Evolutionary conservation across 2,888 invertebrate genomes (phyloP), one percentile per base, ranked within the genome.

Genomic region (Leucophora obtusa): DNA sequence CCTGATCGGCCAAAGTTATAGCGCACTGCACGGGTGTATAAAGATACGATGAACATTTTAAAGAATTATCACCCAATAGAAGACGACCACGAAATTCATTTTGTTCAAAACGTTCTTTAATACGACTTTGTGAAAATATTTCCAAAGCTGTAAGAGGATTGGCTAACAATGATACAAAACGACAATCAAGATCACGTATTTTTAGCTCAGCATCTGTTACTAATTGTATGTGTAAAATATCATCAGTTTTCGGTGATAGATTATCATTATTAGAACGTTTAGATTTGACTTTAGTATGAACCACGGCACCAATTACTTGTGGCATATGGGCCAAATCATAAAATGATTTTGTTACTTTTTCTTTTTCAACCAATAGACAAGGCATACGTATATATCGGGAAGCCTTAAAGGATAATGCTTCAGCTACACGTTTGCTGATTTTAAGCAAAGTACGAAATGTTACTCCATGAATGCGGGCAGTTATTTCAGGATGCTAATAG

Each of bases 351-450:
- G 86, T 86, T 24, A 87, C 87, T 51, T 83, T 80, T 51, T 88
- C 88, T 56, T 88, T 88, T 62, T 88, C 87, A 0, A 87, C 84
- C 2, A 88, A 81, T 0, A 89, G 86, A n/a, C 87, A 87, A 0
- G 89, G 87, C 87, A 88, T 88, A 38, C 87, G 82, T 28, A 88
- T 88, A 63, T 88, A 88, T 0, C 87, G 84, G 0, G 87, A 88
- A 0, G 89, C 87, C 33, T 88, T 88, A 4, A 87, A 85, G 0
- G 88, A 83, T 10, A 88, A 66, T 0, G 86, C 87, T 2, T 84
- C 83, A 18, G 87, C 87, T 6, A 88, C 86, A 0, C 87, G 86
- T 38, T 86, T 84, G 1, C 86, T 84, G 14, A 88, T 88, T 82
- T 88, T 88, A 4, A 79, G 72, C 78, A 88, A 79, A 17, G 89